phyloP scores from a whole-genome alignment of 2,888 invertebrate species.

The Melinaea marsaeus region DNA sequence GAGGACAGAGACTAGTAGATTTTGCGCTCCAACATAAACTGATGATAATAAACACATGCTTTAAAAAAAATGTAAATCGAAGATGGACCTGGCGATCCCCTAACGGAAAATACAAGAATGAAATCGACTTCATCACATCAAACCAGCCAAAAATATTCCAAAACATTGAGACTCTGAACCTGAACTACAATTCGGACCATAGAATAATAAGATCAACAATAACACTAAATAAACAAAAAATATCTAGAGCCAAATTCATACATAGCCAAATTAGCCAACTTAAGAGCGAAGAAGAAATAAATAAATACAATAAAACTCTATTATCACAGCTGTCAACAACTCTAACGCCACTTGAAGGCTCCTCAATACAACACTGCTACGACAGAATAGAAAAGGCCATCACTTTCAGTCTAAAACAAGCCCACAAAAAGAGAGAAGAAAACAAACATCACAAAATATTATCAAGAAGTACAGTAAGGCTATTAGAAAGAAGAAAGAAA shows the following conservation, averaged over 20 bases:
- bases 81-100: constrained; percentile 36
- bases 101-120: constrained; percentile 16
- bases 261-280: constrained; percentile 11
- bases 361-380: constrained; percentile 1
- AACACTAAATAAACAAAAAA: constrained; percentile 7
- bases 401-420: not conserved
- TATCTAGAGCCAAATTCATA: constrained; percentile 19
- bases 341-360: not conserved
- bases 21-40: constrained; percentile 33
- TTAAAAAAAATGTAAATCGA: constrained; percentile 19
- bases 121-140: constrained; percentile 21
- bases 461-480: too few relatives aligned
- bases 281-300: constrained; percentile 22
- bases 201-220: constrained; percentile 18
- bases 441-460: too few relatives aligned
- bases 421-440: too few relatives aligned
- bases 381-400: not conserved
- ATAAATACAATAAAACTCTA: constrained; percentile 3
- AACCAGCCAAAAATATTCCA: constrained; percentile 11
- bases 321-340: not conserved
- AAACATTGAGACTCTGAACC: constrained; percentile 19
- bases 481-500: too few relatives aligned
- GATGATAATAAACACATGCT: constrained; percentile 32
- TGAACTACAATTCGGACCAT: constrained; percentile 22
- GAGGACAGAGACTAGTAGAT: constrained; percentile 33